Base-by-base conservation (phyloP, 1,140 invertebrate genomes). In the Popillia japonica region DNA sequence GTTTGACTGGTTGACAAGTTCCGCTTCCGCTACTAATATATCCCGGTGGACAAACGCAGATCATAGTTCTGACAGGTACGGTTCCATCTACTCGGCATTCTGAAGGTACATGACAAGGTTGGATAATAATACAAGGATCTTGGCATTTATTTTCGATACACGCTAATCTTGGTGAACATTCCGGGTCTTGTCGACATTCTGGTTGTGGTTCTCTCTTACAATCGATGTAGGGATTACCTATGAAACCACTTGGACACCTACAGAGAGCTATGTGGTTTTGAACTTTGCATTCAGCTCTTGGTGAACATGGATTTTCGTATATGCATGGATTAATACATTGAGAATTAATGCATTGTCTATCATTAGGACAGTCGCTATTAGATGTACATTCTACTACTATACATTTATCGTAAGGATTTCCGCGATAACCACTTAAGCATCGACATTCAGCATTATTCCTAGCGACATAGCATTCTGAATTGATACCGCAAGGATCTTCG, bases 321-420 rank as follows among this genome's bases (percentile, higher is more conserved):
- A 95, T 84, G 83, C 96, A 98, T 1, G 96, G 95, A 85, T 96
- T 92, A 14, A 95, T 91, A 86, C 96, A 98, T 82, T 96, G 94
- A 74, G 92, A 92, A 81, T 96, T 96, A 61, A 94, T 91, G 84
- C 96, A 98, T 80, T 94, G 92, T 84, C 93, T 92, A 82, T 96
- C 93, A 41, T 89, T 88, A 0, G 96, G 94, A 87, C 96, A 98
- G 79, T 98, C 96, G 78, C 93, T 93, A 85, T 96, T 96, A 76
- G 93, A 93, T 81, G 92, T 91, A 87, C 96, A 98, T n/a, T 95
- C 96, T 59, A 97, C 91, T 7, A 94, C 89, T 77, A 90, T 89
- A 83, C 96, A 97, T 76, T 92, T 90, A 22, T 91, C 90, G 78
- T 91, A 91, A 2, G 95, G 92, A 87, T 97, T 94, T 48, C 95